Evolutionary conservation across 2,113 vertebrate genomes (phyloP).

Genomic region (Rhabdomys dilectus): DNA sequence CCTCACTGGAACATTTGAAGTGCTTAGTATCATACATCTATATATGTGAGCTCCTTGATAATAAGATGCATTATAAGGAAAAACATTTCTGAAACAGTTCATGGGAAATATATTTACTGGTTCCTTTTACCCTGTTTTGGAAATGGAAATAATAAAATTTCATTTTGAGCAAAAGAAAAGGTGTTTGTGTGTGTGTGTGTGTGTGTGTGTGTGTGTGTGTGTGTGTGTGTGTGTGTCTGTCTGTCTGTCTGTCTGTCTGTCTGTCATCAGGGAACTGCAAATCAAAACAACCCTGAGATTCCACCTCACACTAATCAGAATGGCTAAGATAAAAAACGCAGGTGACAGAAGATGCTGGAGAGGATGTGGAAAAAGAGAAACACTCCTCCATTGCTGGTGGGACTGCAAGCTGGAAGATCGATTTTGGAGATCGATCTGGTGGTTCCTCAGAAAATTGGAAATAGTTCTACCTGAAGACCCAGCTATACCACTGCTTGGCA

Average conservation of each 20-base stretch:
- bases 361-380: too few relatives aligned
- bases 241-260: not conserved
- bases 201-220: not conserved
- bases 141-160: constrained; percentile 10
- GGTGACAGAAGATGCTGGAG: too few relatives aligned
- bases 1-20: not conserved
- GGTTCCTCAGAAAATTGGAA: too few relatives aligned
- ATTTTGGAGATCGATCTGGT: too few relatives aligned
- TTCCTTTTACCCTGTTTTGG: not conserved
- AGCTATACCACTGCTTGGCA: too few relatives aligned
- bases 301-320: too few relatives aligned
- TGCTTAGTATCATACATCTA: not conserved
- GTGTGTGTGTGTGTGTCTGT: not conserved
- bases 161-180: not conserved
- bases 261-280: not conserved
- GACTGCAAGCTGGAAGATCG: too few relatives aligned
- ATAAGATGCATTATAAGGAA: constrained; percentile 32
- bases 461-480: too few relatives aligned
- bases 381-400: too few relatives aligned
- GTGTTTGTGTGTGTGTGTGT: not conserved
- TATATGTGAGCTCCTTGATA: not conserved
- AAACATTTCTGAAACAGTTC: not conserved
- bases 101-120: not conserved
- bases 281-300: too few relatives aligned
- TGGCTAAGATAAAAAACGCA: too few relatives aligned